phyloP scores from a whole-genome alignment of 1,140 invertebrate genomes.

The Panagrolaimus sp. region DNA sequence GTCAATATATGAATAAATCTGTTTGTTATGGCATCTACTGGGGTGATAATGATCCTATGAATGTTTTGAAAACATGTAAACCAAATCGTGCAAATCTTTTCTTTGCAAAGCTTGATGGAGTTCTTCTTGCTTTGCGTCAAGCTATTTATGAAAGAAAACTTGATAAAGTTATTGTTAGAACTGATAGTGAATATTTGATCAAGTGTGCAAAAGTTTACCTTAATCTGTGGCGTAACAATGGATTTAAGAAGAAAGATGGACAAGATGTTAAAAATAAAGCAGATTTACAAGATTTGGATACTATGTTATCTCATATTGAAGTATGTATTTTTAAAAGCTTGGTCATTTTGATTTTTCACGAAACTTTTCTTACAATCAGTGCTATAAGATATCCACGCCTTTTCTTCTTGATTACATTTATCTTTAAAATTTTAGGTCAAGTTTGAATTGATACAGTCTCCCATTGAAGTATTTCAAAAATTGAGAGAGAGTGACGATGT shows the following conservation, averaged over 20 bases:
- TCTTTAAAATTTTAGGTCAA: no score
- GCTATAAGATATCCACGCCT: no score
- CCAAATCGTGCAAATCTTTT: not conserved
- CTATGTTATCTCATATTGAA: slow-evolving; percentile 15
- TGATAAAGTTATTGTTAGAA: slow-evolving; percentile 22
- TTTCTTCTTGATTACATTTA: no score
- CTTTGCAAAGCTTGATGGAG: slow-evolving; percentile 21
- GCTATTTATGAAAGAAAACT: slow-evolving; percentile 27
- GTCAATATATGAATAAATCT: not conserved
- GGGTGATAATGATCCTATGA: slow-evolving; percentile 14
- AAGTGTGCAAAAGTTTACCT: slow-evolving; percentile 20
- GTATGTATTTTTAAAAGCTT: slow-evolving; percentile 17
- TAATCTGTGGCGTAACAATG: slow-evolving; percentile 22
- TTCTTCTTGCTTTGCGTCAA: slow-evolving; percentile 23
- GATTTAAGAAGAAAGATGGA: slow-evolving; percentile 23
- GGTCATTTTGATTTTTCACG: not conserved
- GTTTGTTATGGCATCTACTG: slow-evolving; percentile 24
- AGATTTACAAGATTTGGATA: slow-evolving; percentile 20
- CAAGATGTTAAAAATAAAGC: slow-evolving; percentile 27
- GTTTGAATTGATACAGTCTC: not conserved
- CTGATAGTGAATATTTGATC: slow-evolving; percentile 19
- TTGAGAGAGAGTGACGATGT: no score
- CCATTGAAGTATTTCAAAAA: not conserved
- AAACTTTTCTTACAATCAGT: no score
- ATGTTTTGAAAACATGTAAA: slow-evolving; percentile 20